A percentile compares a stretch with the other conserved stretches of the same genome.
Evolutionary conservation across 2,888 invertebrate species (phyloP).

Genomic region (Meta bourneti): DNA sequence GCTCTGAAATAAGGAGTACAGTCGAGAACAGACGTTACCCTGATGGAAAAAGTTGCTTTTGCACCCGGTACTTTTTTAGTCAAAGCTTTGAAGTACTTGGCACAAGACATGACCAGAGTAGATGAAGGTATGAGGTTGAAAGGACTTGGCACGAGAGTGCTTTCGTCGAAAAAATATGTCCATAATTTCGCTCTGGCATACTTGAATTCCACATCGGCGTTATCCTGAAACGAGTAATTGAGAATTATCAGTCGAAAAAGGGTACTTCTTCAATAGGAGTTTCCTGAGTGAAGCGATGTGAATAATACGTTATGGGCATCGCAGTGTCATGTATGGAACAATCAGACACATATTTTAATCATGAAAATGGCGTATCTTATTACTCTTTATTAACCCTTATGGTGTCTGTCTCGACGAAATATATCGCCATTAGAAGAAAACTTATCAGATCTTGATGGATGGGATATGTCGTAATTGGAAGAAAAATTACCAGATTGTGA

Average conservation of each 20-base stretch:
- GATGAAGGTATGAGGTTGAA: slow-evolving; percentile 84
- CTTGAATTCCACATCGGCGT: slow-evolving; percentile 88
- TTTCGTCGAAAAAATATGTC: slow-evolving; percentile 87
- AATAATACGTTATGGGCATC: not conserved
- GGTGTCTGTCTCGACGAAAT: no score
- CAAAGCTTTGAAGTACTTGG: not conserved
- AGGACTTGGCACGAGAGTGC: slow-evolving; percentile 86
- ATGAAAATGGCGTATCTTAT: no score
- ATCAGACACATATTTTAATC: no score
- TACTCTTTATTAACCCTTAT: no score
- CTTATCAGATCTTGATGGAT: no score
- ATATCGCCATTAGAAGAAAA: no score
- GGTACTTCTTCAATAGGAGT: not conserved
- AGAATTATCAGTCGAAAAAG: not conserved
- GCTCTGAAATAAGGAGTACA: not conserved
- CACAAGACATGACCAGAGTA: not conserved
- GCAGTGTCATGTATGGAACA: not conserved
- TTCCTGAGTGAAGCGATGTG: not conserved
- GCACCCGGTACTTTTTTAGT: slow-evolving; percentile 13
- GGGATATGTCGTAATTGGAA: no score
- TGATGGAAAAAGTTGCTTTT: slow-evolving; percentile 45
- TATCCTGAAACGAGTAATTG: slow-evolving; percentile 82
- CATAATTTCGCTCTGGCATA: slow-evolving; percentile 88
- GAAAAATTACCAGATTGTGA: no score
- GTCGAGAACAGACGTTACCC: not conserved